Base-by-base conservation (phyloP, 2,888 invertebrate genomes). In the Ceramica pisi region DNA sequence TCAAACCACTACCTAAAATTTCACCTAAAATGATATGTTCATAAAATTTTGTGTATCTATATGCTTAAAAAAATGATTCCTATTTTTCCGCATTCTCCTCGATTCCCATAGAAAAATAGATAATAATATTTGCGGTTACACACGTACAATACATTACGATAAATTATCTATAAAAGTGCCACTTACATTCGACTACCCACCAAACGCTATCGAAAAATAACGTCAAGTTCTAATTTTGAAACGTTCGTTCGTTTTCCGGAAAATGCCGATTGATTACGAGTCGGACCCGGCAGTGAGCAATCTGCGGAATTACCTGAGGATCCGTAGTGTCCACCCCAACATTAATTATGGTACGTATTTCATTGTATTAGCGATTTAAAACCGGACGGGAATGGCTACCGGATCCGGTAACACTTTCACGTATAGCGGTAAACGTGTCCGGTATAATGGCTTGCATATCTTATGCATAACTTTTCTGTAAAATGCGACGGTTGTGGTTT, bases 301-400 rank as follows among this genome's bases (percentile, higher is more conserved):
- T 88, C 97, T 98, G 86, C 96, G 97, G 77, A 97, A 97, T 85
- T 98, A 98, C 91, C 92, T 98, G 50, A 93, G 97, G 69, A 97
- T 98, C 71, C 97, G 97, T 62, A 97, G 97, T 51, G 97, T 97
- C 19, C 98, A 98, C 66, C 98, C 98, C 0, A 94, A 97, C 84
- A 95, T 98, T 67, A 96, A 98, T 90, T 98, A 98, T 90, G 97
- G 98, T 98, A 94, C 87, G 89, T 89, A 67, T 19, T 14, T 78
- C 35, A 65, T 57, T 64, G 67, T 60, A 70, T 81, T 67, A 61
- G 26, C 19, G 50, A 44, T 10, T 57, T n/a, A 59, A 44, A 79
- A 21, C 38, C 65, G 59, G 31, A 16, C 44, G 41, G n/a, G 9
- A 64, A 64, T 10, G 10, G 48, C 21, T 48, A 44, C 51, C 51